Evolutionary conservation across 2,113 vertebrate species (phyloP).

Genomic region (Plecotus auritus): DNA sequence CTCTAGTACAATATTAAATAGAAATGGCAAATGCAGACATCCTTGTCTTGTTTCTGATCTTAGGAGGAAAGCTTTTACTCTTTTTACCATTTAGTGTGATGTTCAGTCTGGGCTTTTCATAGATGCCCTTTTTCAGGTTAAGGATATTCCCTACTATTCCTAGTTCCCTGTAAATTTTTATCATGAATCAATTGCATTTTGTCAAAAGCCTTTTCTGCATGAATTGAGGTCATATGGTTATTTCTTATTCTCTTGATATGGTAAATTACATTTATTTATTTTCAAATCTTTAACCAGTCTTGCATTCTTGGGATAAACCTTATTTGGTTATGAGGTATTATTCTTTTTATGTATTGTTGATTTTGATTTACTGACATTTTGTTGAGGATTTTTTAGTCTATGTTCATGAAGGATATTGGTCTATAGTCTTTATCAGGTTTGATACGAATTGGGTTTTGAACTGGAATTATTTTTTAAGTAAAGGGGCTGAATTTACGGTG

Average conservation of each 20-base stretch:
- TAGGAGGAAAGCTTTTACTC: not conserved
- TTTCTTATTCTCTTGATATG: constrained; percentile 26
- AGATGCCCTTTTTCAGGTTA: not conserved
- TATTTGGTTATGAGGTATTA: not conserved
- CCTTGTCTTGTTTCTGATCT: not conserved
- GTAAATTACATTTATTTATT: not conserved
- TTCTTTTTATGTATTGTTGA: not conserved
- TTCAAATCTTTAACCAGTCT: constrained; percentile 25
- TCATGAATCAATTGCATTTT: constrained; percentile 28
- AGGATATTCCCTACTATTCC: not conserved
- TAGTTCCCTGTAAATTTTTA: constrained; percentile 16
- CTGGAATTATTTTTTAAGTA: constrained; percentile 38
- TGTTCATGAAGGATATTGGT: not conserved
- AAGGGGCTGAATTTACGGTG: not conserved
- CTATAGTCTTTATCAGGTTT: not conserved
- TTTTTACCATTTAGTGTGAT: constrained; percentile 37
- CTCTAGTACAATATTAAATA: not conserved
- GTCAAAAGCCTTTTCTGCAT: constrained; percentile 1
- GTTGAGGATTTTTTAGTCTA: not conserved
- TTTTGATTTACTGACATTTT: constrained; percentile 19
- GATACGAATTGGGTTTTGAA: not conserved
- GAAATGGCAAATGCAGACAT: not conserved
- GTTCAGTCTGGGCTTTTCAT: not conserved
- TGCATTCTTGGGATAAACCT: not conserved
- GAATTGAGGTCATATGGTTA: not conserved